A percentile compares a stretch with the other conserved stretches of the same genome.
Conservation (phyloP, 2,888 invertebrate species). For the Nomada lathburiana region DNA sequence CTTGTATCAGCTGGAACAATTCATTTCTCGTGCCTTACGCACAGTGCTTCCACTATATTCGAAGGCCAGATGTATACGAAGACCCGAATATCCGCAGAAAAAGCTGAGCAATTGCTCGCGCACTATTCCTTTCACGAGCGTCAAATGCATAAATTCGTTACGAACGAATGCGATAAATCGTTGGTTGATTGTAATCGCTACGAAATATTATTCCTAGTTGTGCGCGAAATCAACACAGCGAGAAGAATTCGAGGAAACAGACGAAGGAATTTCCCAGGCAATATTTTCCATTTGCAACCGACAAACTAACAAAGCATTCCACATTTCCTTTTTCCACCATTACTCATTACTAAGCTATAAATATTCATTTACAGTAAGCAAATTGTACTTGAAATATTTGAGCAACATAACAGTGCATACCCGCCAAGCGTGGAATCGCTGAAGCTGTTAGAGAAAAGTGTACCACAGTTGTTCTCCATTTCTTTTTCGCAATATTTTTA, state of each 20-base stretch:
- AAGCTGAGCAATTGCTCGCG: not conserved
- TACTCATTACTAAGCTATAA: no score
- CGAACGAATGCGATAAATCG: not conserved
- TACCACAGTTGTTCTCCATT: no score
- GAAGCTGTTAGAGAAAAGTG: not conserved
- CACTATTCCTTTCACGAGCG: not conserved
- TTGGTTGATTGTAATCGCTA: conserved; percentile 8
- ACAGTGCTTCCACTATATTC: no score
- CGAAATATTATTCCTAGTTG: not conserved
- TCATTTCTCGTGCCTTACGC: not conserved
- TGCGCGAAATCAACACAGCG: not conserved
- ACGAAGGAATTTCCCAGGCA: not conserved
- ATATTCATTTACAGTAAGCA: no score
- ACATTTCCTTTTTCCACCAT: no score
- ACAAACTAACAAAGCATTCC: no score
- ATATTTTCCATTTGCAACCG: not conserved
- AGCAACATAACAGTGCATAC: no score
- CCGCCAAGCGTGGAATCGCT: no score
- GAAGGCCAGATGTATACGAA: no score
- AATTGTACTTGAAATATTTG: no score
- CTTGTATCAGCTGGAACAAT: not conserved
- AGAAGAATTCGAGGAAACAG: conserved; percentile 1
- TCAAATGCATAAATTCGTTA: not conserved
- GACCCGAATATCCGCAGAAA: not conserved
- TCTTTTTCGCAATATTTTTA: not conserved